phyloP scores from a whole-genome alignment of 2,888 invertebrate species.

The Apodemia duryi region DNA sequence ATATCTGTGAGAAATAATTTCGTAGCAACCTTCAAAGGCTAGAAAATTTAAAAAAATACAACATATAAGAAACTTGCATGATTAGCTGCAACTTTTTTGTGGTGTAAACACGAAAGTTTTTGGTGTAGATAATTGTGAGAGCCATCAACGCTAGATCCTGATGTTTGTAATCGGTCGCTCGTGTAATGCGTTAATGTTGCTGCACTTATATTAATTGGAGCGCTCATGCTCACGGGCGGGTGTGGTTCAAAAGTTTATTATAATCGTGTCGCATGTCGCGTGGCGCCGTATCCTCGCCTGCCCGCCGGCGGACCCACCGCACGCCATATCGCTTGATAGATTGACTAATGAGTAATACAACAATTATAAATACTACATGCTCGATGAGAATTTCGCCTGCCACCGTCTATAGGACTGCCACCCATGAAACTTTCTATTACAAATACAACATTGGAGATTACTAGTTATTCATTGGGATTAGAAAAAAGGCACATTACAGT shows the following conservation, averaged over 20 bases:
- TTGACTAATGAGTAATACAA: slow-evolving; percentile 51
- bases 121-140: neutral
- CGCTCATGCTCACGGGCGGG: neutral
- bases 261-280: slow-evolving; percentile 2
- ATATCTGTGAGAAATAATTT: too few species aligned
- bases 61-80: neutral
- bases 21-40: too few species aligned
- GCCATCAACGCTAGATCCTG: neutral
- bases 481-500: too few species aligned
- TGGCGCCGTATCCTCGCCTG: slow-evolving; percentile 20
- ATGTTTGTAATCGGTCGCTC: neutral
- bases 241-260: neutral
- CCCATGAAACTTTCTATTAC: neutral
- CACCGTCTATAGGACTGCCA: slow-evolving; percentile 21
- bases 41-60: too few species aligned
- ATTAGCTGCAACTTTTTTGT: neutral
- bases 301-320: slow-evolving; percentile 18
- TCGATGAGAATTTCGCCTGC: slow-evolving; percentile 35
- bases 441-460: too few species aligned
- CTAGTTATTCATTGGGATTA: too few species aligned
- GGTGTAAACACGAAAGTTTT: too few species aligned
- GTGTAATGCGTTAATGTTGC: neutral
- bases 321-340: slow-evolving; percentile 43
- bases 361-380: slow-evolving; percentile 34
- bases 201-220: neutral